phyloP scores from a whole-genome alignment of 53 echinoderm and acorn worm genomes.

The Patiria pectinifera region DNA sequence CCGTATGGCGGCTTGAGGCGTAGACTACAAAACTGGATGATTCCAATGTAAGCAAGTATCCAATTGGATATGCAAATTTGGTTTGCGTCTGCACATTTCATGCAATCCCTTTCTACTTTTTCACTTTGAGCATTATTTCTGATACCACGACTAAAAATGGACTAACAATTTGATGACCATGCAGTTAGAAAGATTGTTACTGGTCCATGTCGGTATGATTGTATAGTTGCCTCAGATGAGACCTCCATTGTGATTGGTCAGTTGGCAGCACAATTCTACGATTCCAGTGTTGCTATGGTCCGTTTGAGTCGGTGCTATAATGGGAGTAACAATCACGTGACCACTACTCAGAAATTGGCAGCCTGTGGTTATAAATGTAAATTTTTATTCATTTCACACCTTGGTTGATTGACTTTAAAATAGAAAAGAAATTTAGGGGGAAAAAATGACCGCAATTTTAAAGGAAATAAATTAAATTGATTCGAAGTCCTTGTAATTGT shows the following conservation, averaged over 20 bases:
- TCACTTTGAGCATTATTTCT: no score
- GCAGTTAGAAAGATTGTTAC: background rate
- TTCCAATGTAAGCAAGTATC: background rate
- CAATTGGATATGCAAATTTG: no score
- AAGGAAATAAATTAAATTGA: conserved; percentile 32
- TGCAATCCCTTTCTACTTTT: no score
- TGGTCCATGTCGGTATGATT: background rate
- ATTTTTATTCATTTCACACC: background rate
- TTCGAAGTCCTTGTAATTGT: conserved; percentile 40
- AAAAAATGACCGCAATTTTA: background rate
- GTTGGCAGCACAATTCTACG: background rate
- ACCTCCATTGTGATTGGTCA: background rate
- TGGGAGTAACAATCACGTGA: background rate
- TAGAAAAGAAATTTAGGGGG: background rate
- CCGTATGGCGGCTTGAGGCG: background rate
- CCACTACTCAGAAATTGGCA: background rate
- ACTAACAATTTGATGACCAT: background rate
- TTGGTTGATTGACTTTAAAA: background rate
- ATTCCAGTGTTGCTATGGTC: background rate
- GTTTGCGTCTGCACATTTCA: no score
- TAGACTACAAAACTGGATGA: background rate
- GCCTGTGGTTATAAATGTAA: no score
- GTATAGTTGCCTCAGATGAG: background rate
- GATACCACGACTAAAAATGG: no score
- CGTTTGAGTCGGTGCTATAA: background rate